Conservation (phyloP, 2,797 vertebrate species). For the Apogon talboti region DNA sequence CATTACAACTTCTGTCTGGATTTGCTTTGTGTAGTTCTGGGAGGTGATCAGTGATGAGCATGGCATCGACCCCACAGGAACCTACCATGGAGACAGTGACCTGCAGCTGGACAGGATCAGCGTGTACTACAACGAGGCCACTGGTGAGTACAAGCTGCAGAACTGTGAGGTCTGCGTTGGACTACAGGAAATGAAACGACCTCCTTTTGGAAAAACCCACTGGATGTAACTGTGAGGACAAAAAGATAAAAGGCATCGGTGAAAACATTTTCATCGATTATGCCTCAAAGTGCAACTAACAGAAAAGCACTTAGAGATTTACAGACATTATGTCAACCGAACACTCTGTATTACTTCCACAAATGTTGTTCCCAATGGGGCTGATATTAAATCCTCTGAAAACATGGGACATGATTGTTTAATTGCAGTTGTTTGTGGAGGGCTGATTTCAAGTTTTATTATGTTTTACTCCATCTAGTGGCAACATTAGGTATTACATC, state of each 20-base stretch:
- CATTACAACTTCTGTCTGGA: not conserved
- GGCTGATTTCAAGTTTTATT: not conserved
- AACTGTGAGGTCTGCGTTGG: not conserved
- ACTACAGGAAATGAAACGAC: not conserved
- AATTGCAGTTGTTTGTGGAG: not conserved
- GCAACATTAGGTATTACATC: not conserved
- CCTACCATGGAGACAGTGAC: constrained; percentile 78
- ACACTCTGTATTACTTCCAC: not conserved
- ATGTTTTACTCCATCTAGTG: constrained; percentile 35
- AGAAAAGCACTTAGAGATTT: too few species aligned
- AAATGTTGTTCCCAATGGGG: not conserved
- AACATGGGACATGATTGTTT: not conserved
- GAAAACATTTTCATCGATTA: not conserved
- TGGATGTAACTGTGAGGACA: constrained; percentile 16
- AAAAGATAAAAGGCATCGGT: too few species aligned
- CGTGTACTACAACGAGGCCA: constrained; percentile 80
- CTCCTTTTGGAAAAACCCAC: not conserved
- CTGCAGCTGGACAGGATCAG: constrained; percentile 82
- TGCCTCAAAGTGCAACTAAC: too few species aligned
- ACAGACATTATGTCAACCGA: too few species aligned
- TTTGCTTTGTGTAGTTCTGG: constrained; percentile 66
- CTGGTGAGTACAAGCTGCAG: constrained; percentile 47
- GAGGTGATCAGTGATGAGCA: constrained; percentile 82
- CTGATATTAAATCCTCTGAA: not conserved
- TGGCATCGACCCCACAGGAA: constrained; percentile 80